Evolutionary conservation across 1,140 invertebrate species (phyloP).

Genomic region (Hesperophylax magnus): DNA sequence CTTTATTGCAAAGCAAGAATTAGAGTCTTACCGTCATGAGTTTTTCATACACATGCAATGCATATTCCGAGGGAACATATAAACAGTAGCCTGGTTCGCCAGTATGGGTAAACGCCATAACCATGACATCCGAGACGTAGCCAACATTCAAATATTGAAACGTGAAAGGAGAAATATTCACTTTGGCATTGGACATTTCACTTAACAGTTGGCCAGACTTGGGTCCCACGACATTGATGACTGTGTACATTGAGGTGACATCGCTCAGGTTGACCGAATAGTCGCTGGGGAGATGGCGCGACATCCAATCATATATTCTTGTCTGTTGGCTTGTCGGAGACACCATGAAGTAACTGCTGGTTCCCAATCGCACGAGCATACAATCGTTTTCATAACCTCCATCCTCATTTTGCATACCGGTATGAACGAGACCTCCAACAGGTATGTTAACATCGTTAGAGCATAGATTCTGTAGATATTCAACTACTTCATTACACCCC

Average conservation of each 20-base stretch:
- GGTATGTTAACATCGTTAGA: constrained; percentile 84
- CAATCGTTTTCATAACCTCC: constrained; percentile 90
- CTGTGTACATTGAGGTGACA: constrained; percentile 87
- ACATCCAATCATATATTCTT: constrained; percentile 82
- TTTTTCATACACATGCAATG: constrained; percentile 84
- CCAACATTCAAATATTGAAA: constrained; percentile 84
- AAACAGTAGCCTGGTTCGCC: constrained; percentile 88
- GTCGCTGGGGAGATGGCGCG: constrained; percentile 76
- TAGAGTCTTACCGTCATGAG: constrained; percentile 71
- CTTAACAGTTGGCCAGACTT: constrained; percentile 80
- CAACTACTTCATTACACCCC: constrained; percentile 74
- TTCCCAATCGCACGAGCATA: constrained; percentile 78
- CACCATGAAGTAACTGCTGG: constrained; percentile 87
- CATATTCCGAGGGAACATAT: constrained; percentile 85
- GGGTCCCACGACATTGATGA: constrained; percentile 88
- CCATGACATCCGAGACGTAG: constrained; percentile 82
- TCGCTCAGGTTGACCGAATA: constrained; percentile 79
- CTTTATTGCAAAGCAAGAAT: not conserved
- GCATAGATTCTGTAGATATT: constrained; percentile 82
- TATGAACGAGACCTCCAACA: constrained; percentile 81
- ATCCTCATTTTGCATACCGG: constrained; percentile 85
- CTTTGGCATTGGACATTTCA: constrained; percentile 81
- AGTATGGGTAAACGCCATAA: constrained; percentile 87
- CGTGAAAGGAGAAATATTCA: constrained; percentile 81
- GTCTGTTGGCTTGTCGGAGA: constrained; percentile 88